Conservation (phyloP, 2,113 vertebrate genomes). For the Pseudorectes ferrugineus region DNA sequence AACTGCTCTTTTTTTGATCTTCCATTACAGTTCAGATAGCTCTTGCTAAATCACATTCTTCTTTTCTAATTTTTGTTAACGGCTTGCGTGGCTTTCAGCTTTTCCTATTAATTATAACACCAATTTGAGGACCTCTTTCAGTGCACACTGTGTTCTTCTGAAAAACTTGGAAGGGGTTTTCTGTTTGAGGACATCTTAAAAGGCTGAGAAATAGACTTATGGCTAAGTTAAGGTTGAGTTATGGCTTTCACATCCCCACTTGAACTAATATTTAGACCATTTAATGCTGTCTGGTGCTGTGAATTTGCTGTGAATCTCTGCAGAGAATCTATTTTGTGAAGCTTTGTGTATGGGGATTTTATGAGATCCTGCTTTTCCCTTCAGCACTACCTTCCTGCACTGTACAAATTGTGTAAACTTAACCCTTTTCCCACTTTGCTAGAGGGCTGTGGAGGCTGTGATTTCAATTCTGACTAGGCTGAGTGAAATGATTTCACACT, state of each 20-base stretch:
- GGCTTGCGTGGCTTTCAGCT: background rate
- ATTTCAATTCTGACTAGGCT: background rate
- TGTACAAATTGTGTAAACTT: conserved; percentile 11
- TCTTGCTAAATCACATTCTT: background rate
- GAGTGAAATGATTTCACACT: background rate
- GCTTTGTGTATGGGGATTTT: background rate
- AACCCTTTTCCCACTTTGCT: conserved; percentile 32
- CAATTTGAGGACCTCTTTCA: background rate
- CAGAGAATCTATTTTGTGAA: background rate
- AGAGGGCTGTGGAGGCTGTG: background rate
- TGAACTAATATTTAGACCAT: conserved; percentile 4
- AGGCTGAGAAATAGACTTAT: background rate
- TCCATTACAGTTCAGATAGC: background rate
- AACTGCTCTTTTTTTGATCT: background rate
- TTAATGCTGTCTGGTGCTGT: background rate
- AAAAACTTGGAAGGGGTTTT: background rate
- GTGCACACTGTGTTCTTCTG: background rate
- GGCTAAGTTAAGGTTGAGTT: background rate
- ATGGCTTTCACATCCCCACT: background rate
- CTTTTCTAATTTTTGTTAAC: background rate
- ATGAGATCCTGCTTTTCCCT: background rate
- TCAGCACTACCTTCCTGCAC: background rate
- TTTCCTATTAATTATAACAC: background rate
- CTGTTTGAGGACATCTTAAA: background rate
- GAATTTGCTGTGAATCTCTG: conserved; percentile 8